Percentiles rank a stretch among this genome's conserved stretches.
Evolutionary conservation across 2,888 invertebrate genomes (phyloP).

Genomic region (Malthinus seriepunctatus): DNA sequence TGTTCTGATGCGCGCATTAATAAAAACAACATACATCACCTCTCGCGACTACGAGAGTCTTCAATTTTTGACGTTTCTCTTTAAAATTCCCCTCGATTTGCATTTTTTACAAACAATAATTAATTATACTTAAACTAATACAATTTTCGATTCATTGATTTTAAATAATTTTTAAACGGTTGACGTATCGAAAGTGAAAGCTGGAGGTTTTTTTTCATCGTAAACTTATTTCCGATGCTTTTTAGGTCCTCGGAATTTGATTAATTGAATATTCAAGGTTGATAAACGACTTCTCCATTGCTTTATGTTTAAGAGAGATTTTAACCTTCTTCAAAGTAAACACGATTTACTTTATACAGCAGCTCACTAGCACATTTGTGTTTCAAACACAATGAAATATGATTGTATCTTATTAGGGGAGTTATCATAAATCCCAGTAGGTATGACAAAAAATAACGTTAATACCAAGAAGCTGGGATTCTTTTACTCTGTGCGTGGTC

Average conservation of each 20-base stretch:
- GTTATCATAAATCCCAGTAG: too few relatives aligned
- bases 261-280: conserved; percentile 25
- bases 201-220: conserved; percentile 1
- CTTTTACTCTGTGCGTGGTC: too few relatives aligned
- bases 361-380: conserved; percentile 11
- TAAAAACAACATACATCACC: conserved; percentile 2
- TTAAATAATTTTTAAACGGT: conserved; percentile 10
- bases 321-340: conserved; percentile 22
- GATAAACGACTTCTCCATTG: conserved; percentile 22
- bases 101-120: neutral
- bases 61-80: neutral
- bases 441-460: too few relatives aligned
- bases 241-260: conserved; percentile 13
- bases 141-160: conserved; percentile 11
- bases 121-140: neutral
- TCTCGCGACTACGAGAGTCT: neutral
- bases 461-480: too few relatives aligned
- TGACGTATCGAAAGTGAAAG: conserved; percentile 3
- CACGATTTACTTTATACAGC: conserved; percentile 21
- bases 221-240: conserved; percentile 12
- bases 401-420: conserved; percentile 10
- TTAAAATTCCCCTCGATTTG: neutral
- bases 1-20: conserved; percentile 6
- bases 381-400: conserved; percentile 17
- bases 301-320: conserved; percentile 11